Base-by-base conservation (phyloP, 2,888 invertebrate genomes). In the Orchestes rusci region DNA sequence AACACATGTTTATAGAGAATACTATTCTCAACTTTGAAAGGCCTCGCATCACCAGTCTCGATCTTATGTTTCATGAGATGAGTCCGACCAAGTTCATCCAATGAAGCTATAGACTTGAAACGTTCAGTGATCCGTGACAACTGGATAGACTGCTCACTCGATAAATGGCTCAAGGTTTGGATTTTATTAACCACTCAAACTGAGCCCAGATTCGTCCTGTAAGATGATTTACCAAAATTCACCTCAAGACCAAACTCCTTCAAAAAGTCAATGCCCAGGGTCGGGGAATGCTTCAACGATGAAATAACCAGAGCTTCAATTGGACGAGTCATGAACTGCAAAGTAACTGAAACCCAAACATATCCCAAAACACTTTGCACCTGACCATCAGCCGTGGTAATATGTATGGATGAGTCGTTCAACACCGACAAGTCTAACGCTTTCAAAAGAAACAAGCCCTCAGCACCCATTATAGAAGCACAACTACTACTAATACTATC, bases 1-100 rank as follows among this genome's bases (percentile, higher is more conserved):
- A 53, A 49, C 23, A 48, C 18, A 39, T 51, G 49, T 29, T 50
- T 53, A 32, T 45, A 43, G 12, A 50, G 33, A 7, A 51, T 23
- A 36, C 41, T 43, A 39, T 46, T 46, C 23, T 52, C 43, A 7
- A 49, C 43, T 7, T 16, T 43, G 41, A 51, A 53, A 7, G 50
- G 13, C 7, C 50, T 50, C 35, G 37, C 52, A 1, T 20, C 16
- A 13, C 47, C 40, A 5, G 41, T 41, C 16, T 45, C 41, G 4
- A 45, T 45, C 3, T 7, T 33, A 23, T 41, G 41, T 15, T 1
- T 35, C 2, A 38, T 18, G 3, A 38, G 3, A 16, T 28, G n/a
- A 16, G 43, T 43, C 17, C 53, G 51, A 7, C 42, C 42, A 7
- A 42, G 13, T 17, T n/a, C 27, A 13, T 33, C 19, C 17, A 15